phyloP scores from a whole-genome alignment of 2,113 vertebrate species.

The Trematomus loennbergii region DNA sequence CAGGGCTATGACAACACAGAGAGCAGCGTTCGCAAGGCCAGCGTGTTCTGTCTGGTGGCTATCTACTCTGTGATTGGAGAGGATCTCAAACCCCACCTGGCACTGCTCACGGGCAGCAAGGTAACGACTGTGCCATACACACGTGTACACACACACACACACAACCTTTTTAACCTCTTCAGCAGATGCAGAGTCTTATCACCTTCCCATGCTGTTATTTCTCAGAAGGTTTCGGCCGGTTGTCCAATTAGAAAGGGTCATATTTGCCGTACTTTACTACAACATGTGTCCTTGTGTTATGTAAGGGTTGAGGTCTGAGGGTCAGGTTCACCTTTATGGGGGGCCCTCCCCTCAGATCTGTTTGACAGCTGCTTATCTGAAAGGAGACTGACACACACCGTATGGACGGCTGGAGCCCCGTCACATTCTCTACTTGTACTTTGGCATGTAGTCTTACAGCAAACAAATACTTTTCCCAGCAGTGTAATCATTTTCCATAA shows the following conservation, averaged over 20 bases:
- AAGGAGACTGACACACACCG: background rate
- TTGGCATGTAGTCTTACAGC: background rate
- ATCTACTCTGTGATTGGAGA: constrained; percentile 99
- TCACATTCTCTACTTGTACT: background rate
- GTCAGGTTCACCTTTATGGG: constrained; percentile 9
- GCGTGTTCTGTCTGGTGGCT: constrained; percentile 98
- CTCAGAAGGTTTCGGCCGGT: constrained; percentile 30
- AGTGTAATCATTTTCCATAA: too few species aligned
- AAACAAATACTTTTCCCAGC: background rate
- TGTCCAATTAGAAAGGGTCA: constrained; percentile 26
- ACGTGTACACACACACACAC: background rate
- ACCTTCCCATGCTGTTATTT: constrained; percentile 60
- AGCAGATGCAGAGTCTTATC: constrained; percentile 60
- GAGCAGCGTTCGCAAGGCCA: constrained; percentile 98
- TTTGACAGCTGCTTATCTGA: background rate
- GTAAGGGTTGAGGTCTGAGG: constrained; percentile 34
- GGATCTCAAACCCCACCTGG: constrained; percentile 97
- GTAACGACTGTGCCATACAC: constrained; percentile 26
- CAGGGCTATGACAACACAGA: constrained; percentile 99
- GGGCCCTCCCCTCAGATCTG: background rate
- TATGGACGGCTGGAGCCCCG: background rate
- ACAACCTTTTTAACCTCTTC: background rate
- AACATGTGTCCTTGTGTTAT: constrained; percentile 51
- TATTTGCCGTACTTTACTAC: constrained; percentile 26
- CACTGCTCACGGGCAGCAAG: constrained; percentile 95